Conservation (phyloP, 2,888 invertebrate genomes). For the Tiliacea aurago region DNA sequence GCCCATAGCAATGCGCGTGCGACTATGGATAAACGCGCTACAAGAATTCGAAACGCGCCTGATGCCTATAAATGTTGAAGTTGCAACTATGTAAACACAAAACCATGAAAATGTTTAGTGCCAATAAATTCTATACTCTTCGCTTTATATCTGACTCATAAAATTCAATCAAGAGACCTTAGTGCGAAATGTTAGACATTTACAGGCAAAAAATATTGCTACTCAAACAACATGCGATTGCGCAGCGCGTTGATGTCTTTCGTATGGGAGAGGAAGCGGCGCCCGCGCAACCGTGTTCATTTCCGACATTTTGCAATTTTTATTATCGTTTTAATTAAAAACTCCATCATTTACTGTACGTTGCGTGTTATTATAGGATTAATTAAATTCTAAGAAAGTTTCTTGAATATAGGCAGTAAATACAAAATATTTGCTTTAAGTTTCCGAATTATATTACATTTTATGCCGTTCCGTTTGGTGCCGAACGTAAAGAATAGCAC, state of each 20-base stretch:
- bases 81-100: conserved; percentile 51
- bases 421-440: conserved; percentile 11
- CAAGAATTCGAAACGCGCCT: conserved; percentile 23
- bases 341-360: neutral
- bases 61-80: conserved; percentile 42
- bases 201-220: conserved; percentile 42
- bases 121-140: conserved; percentile 37
- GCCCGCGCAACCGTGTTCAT: conserved; percentile 62
- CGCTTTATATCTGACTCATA: conserved; percentile 30
- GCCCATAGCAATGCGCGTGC: neutral
- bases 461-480: too few species aligned
- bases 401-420: conserved; percentile 12
- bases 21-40: neutral
- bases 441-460: conserved; percentile 10
- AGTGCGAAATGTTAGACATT: conserved; percentile 17
- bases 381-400: neutral
- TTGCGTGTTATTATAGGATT: neutral
- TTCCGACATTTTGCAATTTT: conserved; percentile 5
- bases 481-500: too few species aligned
- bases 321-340: conserved; percentile 14
- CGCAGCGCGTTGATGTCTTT: conserved; percentile 83
- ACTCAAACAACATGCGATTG: conserved; percentile 49
- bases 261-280: conserved; percentile 57
- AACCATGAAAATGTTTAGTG: conserved; percentile 48
- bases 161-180: conserved; percentile 44